Percentiles rank a stretch among this genome's conserved stretches.
Conservation (phyloP, 2,113 vertebrate species). For the Myiozetetes cayanensis region DNA sequence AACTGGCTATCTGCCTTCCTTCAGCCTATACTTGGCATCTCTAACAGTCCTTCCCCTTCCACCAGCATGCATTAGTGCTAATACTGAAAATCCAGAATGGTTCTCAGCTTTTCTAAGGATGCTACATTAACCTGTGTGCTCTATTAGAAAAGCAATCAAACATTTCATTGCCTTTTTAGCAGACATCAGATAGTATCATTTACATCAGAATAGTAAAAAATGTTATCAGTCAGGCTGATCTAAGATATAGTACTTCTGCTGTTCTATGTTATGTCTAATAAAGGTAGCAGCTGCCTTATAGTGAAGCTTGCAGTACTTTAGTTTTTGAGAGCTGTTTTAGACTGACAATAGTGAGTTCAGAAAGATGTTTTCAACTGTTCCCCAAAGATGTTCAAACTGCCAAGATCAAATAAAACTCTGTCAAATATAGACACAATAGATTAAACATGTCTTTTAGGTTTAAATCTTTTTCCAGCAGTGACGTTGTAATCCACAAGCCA, state of each 20-base stretch:
- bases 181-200: background rate
- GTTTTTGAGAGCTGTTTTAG: constrained; percentile 54
- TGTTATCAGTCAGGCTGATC: constrained; percentile 47
- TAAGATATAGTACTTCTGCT: constrained; percentile 25
- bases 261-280: background rate
- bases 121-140: background rate
- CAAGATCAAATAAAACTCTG: constrained; percentile 71
- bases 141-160: background rate
- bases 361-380: constrained; percentile 72
- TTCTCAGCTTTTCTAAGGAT: background rate
- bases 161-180: background rate
- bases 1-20: background rate
- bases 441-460: constrained; percentile 63
- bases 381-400: constrained; percentile 1
- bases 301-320: constrained; percentile 27
- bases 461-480: constrained; percentile 45
- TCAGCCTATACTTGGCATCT: background rate
- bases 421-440: constrained; percentile 59
- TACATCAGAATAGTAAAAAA: constrained; percentile 50
- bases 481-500: constrained; percentile 54
- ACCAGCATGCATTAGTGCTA: background rate
- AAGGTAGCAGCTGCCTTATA: constrained; percentile 20
- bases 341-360: constrained; percentile 39
- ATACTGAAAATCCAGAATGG: background rate
- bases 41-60: background rate